These are phyloP conservation scores for Tursiops truncatus DNA, from an alignment of 2,113 vertebrate genomes.

Conservation along the genomic window DNA sequence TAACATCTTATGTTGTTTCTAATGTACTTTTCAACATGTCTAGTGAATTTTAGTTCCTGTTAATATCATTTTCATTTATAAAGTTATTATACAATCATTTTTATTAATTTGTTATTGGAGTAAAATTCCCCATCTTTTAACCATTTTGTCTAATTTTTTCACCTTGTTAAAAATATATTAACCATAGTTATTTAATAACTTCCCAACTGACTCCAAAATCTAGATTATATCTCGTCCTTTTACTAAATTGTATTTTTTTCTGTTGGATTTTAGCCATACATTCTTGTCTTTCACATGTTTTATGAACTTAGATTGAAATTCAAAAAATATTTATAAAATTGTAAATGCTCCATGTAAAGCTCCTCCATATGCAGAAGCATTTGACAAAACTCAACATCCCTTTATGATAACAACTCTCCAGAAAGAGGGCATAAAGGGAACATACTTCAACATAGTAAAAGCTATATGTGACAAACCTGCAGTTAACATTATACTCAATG, in stretches of 20 bases:
- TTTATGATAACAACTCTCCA: too few relatives aligned
- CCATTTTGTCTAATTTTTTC: not conserved
- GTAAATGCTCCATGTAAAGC: not conserved
- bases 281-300: not conserved
- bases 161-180: not conserved
- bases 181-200: not conserved
- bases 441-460: too few relatives aligned
- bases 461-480: too few relatives aligned
- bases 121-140: not conserved
- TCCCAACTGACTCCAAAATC: not conserved
- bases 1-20: not conserved
- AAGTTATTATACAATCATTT: not conserved
- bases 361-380: too few relatives aligned
- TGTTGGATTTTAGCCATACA: not conserved
- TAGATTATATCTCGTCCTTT: not conserved
- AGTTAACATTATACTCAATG: too few relatives aligned
- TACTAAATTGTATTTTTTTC: not conserved
- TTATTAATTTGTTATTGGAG: not conserved
- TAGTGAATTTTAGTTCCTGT: not conserved
- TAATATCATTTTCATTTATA: not conserved
- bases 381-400: too few relatives aligned
- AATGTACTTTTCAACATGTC: not conserved
- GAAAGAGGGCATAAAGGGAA: too few relatives aligned
- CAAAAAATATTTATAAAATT: not conserved
- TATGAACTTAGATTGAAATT: not conserved